Percentiles rank a stretch among this genome's conserved stretches.
Evolutionary conservation across 2,113 vertebrate genomes (phyloP).

Genomic region (Solea senegalensis): DNA sequence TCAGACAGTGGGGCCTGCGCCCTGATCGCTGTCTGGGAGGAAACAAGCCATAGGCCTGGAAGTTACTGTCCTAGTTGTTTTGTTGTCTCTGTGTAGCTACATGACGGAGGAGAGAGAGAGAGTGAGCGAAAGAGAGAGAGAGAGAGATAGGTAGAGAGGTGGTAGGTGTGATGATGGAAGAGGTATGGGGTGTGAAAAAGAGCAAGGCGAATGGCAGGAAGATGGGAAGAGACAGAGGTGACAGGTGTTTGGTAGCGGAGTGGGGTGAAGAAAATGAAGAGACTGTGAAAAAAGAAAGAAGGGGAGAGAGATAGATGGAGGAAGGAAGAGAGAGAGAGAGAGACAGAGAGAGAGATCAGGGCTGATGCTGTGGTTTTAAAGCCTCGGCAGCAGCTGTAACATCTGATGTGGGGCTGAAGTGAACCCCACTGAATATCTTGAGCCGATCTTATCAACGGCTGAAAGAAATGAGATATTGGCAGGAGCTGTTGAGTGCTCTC

Average conservation of each 20-base stretch:
- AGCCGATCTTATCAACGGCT: constrained; percentile 93
- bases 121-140: constrained; percentile 21
- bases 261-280: constrained; percentile 21
- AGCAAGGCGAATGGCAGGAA: constrained; percentile 35
- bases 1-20: constrained; percentile 82
- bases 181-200: constrained; percentile 20
- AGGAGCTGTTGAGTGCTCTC: constrained; percentile 89
- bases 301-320: constrained; percentile 72
- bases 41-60: constrained; percentile 83
- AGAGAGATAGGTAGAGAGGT: constrained; percentile 9
- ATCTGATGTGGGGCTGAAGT: constrained; percentile 84
- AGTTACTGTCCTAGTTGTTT: constrained; percentile 85
- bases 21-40: constrained; percentile 85
- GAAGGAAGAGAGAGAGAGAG: constrained; percentile 65
- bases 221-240: constrained; percentile 44
- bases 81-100: constrained; percentile 77
- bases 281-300: constrained; percentile 23
- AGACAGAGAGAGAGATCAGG: constrained; percentile 59
- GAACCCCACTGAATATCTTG: constrained; percentile 92
- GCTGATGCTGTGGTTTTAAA: constrained; percentile 76
- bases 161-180: constrained; percentile 72
- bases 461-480: constrained; percentile 98
- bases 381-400: constrained; percentile 74
- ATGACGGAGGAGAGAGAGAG: constrained; percentile 64
- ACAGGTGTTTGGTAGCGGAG: constrained; percentile 44